Base-by-base conservation (phyloP, 2,113 vertebrate genomes). In the Poeciliopsis occidentalis region DNA sequence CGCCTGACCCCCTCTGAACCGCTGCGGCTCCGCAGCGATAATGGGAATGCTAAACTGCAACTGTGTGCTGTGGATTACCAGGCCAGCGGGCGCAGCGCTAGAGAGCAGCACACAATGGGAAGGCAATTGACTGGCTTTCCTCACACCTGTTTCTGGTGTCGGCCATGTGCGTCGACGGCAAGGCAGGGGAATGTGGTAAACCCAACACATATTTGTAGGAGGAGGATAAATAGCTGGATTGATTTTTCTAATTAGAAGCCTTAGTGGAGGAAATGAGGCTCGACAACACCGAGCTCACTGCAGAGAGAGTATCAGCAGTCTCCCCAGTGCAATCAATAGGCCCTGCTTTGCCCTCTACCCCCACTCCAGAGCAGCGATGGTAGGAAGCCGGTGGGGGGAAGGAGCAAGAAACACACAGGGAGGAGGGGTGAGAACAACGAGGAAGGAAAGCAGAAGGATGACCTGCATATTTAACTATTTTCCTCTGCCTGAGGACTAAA, bases 11-110 rank as follows among this genome's bases (percentile, higher is more conserved):
- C 73, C 79, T 83, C 74, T 85, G 82, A 87, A 89, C 81, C 82
- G 76, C 65, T 82, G 26, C 63, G n/a, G 87, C 72, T 78, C 75
- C 65, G 80, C 75, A 27, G 75, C 80, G 78, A 89, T 88, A 92
- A 90, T 86, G 86, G 83, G 85, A 89, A 77, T 79, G 86, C 87
- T 90, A 81, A 86, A 91, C 82, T 89, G 85, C 88, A 88, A 26
- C 82, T 88, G 89, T 91, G 84, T 75, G 83, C 84, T 27, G 64
- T 89, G 89, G 90, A 88, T 89, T 88, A 88, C 81, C 73, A 75
- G 75, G 29, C 80, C 79, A 69, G 72, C 54, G 74, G 81, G 69
- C 74, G 80, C 77, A 79, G 47, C 81, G 85, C 85, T 75, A 64
- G 72, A 82, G 71, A 71, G 77, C 66, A 73, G 22, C 44, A 64